Evolutionary conservation across 2,888 invertebrate species (phyloP).

Genomic region (Amblyjoppa fuscipennis): DNA sequence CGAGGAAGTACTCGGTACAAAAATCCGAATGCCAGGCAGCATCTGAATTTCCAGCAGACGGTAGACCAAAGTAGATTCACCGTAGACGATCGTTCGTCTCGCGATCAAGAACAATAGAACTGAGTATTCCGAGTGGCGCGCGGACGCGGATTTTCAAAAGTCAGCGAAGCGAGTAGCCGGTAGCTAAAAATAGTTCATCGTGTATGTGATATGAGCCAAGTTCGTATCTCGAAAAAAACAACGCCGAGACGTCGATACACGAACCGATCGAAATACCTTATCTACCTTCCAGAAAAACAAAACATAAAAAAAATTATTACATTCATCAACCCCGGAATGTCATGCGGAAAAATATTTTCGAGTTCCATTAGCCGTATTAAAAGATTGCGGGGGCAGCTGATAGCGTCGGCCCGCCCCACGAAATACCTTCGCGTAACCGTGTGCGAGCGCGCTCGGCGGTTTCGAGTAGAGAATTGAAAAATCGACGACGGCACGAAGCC

Average conservation of each 20-base stretch:
- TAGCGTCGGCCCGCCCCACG: conserved; percentile 9
- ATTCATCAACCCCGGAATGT: background rate
- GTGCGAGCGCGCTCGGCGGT: background rate
- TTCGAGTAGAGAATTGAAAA: conserved; percentile 34
- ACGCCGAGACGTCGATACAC: background rate
- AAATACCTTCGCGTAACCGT: conserved; percentile 56
- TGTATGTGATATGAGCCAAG: background rate
- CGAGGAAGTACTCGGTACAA: background rate
- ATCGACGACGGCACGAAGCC: conserved; percentile 46
- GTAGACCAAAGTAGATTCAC: conserved; percentile 7
- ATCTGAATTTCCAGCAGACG: conserved; percentile 42
- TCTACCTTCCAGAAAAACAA: background rate
- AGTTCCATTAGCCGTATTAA: conserved; percentile 22
- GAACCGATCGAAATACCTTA: background rate
- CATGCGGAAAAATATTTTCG: conserved; percentile 1
- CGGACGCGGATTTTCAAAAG: background rate
- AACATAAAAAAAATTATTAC: background rate
- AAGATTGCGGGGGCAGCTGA: conserved; percentile 14
- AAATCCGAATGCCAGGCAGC: background rate
- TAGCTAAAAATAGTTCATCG: background rate
- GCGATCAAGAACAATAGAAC: conserved; percentile 36
- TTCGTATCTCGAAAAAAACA: background rate
- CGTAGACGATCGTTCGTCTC: conserved; percentile 6
- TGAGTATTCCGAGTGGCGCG: conserved; percentile 27
- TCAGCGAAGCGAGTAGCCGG: background rate